Percentiles rank a stretch among this genome's conserved stretches.
Conservation (phyloP, 2,888 invertebrate genomes). For the Ptychoptera contaminata region DNA sequence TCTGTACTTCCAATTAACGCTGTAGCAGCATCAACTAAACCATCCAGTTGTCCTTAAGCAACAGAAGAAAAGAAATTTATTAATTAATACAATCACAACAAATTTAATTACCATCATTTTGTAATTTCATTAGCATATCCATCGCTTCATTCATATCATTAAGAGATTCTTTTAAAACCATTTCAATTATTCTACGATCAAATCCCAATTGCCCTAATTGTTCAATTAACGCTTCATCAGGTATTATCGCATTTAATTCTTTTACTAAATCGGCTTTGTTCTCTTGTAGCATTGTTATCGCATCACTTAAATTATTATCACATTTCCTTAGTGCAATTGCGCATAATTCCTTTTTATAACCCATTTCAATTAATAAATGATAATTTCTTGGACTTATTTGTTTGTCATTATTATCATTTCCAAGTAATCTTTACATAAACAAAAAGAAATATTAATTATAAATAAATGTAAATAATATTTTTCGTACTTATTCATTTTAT, state of each 20-base stretch:
- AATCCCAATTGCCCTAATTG: slow-evolving; percentile 41
- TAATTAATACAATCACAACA: neutral
- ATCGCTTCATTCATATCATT: slow-evolving; percentile 43
- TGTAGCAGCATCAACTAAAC: neutral
- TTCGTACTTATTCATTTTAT: slow-evolving; percentile 22
- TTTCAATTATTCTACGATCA: slow-evolving; percentile 32
- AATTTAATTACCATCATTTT: slow-evolving; percentile 16
- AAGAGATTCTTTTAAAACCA: slow-evolving; percentile 36
- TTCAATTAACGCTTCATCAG: slow-evolving; percentile 15
- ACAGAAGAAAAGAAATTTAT: neutral
- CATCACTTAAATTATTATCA: slow-evolving; percentile 52
- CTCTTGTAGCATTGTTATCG: slow-evolving; percentile 27
- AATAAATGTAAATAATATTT: neutral
- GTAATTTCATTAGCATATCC: slow-evolving; percentile 36
- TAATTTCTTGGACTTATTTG: slow-evolving; percentile 28
- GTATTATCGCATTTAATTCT: slow-evolving; percentile 10
- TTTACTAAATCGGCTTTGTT: slow-evolving; percentile 15
- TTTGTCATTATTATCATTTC: slow-evolving; percentile 6
- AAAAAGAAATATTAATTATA: neutral
- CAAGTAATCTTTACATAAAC: neutral
- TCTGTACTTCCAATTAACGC: neutral
- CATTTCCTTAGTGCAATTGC: slow-evolving; percentile 43
- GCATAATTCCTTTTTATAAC: slow-evolving; percentile 43
- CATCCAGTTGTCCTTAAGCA: neutral
- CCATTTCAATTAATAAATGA: slow-evolving; percentile 46